phyloP scores from a whole-genome alignment of 2,888 invertebrate species.

The Parnassius glacialis region DNA sequence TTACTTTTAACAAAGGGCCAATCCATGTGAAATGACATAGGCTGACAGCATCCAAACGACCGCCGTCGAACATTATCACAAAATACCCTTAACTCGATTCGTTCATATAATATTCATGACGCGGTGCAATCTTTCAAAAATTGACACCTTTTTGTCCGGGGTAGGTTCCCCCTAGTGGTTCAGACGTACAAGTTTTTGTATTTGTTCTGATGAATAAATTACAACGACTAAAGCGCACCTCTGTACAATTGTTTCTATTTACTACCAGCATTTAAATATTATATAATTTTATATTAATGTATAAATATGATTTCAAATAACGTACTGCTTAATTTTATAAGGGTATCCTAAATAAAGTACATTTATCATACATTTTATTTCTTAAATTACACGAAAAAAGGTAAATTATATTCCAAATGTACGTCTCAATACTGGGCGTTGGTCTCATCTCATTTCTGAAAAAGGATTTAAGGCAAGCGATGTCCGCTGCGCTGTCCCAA shows the following conservation, averaged over 20 bases:
- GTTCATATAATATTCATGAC: conserved; percentile 81
- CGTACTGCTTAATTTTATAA: no score
- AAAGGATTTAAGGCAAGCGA: no score
- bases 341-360: no score
- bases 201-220: conserved; percentile 75
- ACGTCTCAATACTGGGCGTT: no score
- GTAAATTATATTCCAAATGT: no score
- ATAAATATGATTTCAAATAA: no score
- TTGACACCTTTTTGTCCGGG: conserved; percentile 74
- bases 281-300: conserved; percentile 21
- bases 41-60: conserved; percentile 74
- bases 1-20: conserved; percentile 78
- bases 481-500: no score
- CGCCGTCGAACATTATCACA: conserved; percentile 75
- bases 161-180: conserved; percentile 50
- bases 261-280: conserved; percentile 34
- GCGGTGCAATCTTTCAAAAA: conserved; percentile 79
- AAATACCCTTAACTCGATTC: conserved; percentile 79
- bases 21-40: conserved; percentile 78
- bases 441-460: no score
- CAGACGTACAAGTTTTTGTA: conserved; percentile 73
- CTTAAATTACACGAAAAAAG: no score
- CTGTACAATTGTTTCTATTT: conserved; percentile 54
- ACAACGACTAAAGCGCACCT: conserved; percentile 56
- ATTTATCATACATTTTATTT: no score